Base-by-base conservation (phyloP, 2,888 invertebrate species). In the Bruchidius siliquastri region DNA sequence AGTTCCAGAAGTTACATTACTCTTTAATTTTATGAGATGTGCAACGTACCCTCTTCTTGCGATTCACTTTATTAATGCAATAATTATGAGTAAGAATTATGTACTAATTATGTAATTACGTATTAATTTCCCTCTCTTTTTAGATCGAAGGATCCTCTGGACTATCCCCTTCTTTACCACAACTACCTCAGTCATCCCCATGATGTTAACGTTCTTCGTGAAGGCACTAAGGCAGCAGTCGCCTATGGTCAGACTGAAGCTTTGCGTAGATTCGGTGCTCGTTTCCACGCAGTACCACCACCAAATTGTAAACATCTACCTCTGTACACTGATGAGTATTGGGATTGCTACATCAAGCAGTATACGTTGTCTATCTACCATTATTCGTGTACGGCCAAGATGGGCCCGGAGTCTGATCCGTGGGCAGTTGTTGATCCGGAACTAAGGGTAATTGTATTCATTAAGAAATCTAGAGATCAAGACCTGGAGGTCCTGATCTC, bases 361-460 rank as follows among this genome's bases (percentile, higher is more conserved):
- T 96, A 95, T 82, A 95, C 95, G 0, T 92, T 95, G 90, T 95
- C 95, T 0, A 95, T 96, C 79, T 96, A 96, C 82, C 95, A 96
- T 82, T 89, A 95, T 87, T 94, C 94, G 0, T 93, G 95, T 73
- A 93, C 94, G 0, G 91, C 92, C 0, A 95, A 95, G 85, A 96
- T 96, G 96, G 96, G 95, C 0, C 93, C 94, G 0, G 81, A 90
- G 0, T 88, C 83, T 0, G 95, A 96, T 83, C 92, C 92, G 0
- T 90, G 90, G 88, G 94, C 96, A 0, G 96, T 96, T 0, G 93
- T 96, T 0, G 95, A 96, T 85, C 89, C 94, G 0, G 88, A 92
- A 78, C 85, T 96, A 69, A 87, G 91, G 73, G 95, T 95, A 0
- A 91, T 72, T 20, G 22, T 30, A 70, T 22, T 22, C 20, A n/a